These are phyloP conservation scores for Isurus oxyrinchus DNA, from an alignment of 2,113 vertebrate genomes.

Conservation along the genomic window DNA sequence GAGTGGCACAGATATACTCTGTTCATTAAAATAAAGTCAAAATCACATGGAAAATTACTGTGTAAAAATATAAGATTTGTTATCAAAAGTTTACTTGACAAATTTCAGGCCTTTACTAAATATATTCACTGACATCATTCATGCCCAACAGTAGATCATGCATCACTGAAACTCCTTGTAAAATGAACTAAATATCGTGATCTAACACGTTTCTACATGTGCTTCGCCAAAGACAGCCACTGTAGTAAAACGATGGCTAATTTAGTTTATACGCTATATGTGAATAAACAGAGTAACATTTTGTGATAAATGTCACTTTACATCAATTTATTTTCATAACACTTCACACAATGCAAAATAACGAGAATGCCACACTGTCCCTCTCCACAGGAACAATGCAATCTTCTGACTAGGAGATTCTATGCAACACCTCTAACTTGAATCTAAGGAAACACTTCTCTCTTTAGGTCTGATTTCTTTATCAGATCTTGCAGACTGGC, in stretches of 20 bases:
- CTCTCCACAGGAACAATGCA: not conserved
- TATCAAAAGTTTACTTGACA: not conserved
- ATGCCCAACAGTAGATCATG: not conserved
- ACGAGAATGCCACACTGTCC: too few species aligned
- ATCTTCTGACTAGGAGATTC: not conserved
- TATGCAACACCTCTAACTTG: not conserved
- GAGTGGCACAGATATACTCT: not conserved
- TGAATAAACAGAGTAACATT: not conserved
- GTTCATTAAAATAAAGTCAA: not conserved
- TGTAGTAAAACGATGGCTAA: not conserved
- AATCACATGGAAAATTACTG: not conserved
- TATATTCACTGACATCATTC: not conserved
- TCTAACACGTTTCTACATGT: not conserved
- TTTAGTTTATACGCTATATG: not conserved
- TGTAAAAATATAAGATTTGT: not conserved
- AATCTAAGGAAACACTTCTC: not conserved
- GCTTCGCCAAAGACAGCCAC: not conserved
- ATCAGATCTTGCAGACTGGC: not conserved
- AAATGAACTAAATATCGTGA: not conserved
- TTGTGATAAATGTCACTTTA: not conserved
- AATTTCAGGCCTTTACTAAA: not conserved
- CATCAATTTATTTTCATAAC: not conserved
- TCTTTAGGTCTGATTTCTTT: not conserved
- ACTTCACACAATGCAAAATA: too few species aligned
- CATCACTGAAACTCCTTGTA: not conserved